Evolutionary conservation across 64 coral and sea anemone genomes (phyloP).

Genomic region (Anthopleura sola): DNA sequence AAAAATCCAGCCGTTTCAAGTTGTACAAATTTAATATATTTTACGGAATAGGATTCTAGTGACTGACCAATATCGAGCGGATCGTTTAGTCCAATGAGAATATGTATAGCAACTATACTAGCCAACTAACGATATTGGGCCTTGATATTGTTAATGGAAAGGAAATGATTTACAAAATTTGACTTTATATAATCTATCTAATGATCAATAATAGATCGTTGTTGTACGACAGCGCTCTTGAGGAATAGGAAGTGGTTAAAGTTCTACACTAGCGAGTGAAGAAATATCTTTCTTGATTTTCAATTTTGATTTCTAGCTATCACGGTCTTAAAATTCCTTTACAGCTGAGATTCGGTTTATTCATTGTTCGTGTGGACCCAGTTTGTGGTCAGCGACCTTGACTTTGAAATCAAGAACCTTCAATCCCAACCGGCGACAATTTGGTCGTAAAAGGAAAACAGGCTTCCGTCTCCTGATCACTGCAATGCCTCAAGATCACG

Average conservation of each 20-base stretch:
- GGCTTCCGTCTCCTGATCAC: neutral
- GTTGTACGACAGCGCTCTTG: neutral
- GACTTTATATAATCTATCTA: neutral
- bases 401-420: neutral
- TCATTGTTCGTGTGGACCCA: neutral
- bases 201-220: neutral
- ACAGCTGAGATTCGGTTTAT: neutral
- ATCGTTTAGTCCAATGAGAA: neutral
- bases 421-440: neutral
- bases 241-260: neutral
- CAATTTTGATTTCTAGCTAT: neutral
- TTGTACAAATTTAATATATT: neutral
- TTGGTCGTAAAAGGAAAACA: neutral
- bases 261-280: neutral
- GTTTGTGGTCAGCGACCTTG: constrained; percentile 11
- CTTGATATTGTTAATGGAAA: neutral
- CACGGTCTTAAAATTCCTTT: neutral
- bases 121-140: neutral
- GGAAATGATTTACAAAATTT: constrained; percentile 2
- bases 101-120: neutral
- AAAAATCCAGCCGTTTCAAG: neutral
- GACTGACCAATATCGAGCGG: neutral
- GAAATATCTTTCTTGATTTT: neutral
- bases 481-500: neutral
- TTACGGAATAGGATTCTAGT: neutral